Percentiles rank a stretch among this genome's conserved stretches.
These are phyloP conservation scores for Garrulus glandarius DNA, from an alignment of 2,797 vertebrate species.

Conservation along the genomic window DNA sequence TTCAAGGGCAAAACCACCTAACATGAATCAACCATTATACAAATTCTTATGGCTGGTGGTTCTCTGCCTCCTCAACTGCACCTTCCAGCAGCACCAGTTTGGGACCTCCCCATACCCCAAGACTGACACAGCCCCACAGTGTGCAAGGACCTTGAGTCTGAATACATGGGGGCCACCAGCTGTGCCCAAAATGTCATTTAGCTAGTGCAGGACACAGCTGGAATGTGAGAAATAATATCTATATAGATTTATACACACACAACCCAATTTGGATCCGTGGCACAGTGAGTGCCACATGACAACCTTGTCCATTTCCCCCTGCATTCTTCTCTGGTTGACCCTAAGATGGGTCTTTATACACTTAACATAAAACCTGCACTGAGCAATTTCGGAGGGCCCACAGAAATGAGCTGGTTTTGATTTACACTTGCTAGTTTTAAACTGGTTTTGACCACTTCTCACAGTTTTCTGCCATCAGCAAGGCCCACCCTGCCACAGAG, in stretches of 20 bases:
- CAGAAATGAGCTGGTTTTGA: neutral
- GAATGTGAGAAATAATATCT: fast-evolving
- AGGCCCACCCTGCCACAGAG: neutral
- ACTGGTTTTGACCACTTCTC: neutral
- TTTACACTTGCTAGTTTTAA: neutral
- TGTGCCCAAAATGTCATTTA: neutral
- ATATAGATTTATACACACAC: neutral
- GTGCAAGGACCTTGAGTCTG: fast-evolving
- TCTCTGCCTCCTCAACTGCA: neutral
- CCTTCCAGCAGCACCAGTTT: neutral
- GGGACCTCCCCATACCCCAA: fast-evolving
- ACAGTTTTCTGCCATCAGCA: neutral
- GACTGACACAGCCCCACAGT: neutral
- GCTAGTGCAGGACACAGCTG: neutral
- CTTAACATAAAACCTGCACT: neutral
- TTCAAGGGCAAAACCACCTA: neutral
- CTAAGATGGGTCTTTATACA: neutral
- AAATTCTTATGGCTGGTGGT: neutral
- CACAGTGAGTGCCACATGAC: fast-evolving
- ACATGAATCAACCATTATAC: neutral
- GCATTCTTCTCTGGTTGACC: fast-evolving
- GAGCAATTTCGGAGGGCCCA: neutral
- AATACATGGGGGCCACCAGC: neutral
- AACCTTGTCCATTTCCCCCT: neutral
- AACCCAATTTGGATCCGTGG: fast-evolving